A percentile compares a stretch with the other conserved stretches of the same genome.
phyloP scores from a whole-genome alignment of 2,888 invertebrate genomes.

The Hoplodrina ambigua region DNA sequence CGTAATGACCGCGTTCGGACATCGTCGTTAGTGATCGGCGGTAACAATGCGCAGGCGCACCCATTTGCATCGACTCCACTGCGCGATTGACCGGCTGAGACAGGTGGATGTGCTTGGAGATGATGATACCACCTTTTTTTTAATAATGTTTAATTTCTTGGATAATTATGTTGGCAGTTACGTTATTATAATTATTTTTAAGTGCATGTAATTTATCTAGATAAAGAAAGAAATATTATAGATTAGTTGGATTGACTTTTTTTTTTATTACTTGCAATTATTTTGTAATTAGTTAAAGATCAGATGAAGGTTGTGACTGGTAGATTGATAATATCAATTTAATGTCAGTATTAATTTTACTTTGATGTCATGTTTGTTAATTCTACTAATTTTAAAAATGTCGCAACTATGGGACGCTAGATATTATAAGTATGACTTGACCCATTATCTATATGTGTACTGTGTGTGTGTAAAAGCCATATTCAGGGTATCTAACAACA shows the following conservation, averaged over 20 bases:
- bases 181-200: conserved; percentile 31
- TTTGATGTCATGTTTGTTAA: neutral
- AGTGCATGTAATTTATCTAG: conserved; percentile 12
- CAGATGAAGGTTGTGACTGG: neutral
- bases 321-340: neutral
- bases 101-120: conserved; percentile 65
- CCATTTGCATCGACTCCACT: conserved; percentile 71
- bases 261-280: conserved; percentile 23
- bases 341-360: conserved; percentile 13
- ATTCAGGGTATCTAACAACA: neutral
- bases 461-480: neutral
- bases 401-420: neutral
- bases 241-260: conserved; percentile 7
- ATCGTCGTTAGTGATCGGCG: conserved; percentile 73
- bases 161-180: neutral
- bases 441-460: neutral
- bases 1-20: conserved; percentile 72
- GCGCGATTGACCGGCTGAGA: conserved; percentile 64
- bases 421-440: neutral
- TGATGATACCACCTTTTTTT: conserved; percentile 54
- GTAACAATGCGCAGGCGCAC: conserved; percentile 70
- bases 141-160: conserved; percentile 20
- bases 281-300: conserved; percentile 11
- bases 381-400: neutral
- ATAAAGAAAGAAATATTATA: conserved; percentile 15